These are phyloP conservation scores for Mallateleia sp. DNA, from an alignment of 2,888 invertebrate species.

Conservation along the genomic window DNA sequence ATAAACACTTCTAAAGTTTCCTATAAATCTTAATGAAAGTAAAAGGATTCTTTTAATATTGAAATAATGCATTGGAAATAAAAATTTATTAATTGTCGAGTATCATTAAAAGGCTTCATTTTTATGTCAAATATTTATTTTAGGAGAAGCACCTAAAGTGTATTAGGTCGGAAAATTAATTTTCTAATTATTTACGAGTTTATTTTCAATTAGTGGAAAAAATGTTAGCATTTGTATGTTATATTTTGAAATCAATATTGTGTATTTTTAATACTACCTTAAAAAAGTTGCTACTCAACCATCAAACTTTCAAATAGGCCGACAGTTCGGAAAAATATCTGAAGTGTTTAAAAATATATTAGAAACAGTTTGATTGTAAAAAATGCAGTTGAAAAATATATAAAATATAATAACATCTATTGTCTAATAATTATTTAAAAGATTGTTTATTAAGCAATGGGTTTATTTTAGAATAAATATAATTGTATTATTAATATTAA, in stretches of 20 bases:
- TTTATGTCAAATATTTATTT: slow-evolving; percentile 34
- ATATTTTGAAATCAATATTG: neutral
- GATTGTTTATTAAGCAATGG: no score
- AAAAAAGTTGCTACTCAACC: neutral
- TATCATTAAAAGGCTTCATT: slow-evolving; percentile 20
- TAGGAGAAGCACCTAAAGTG: neutral
- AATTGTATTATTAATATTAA: no score
- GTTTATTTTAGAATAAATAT: no score
- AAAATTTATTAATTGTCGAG: slow-evolving; percentile 16
- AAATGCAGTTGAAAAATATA: no score
- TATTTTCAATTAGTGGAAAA: neutral
- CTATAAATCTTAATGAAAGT: no score
- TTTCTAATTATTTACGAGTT: neutral
- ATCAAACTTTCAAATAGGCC: neutral
- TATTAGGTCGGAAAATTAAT: no score
- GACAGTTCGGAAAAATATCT: no score
- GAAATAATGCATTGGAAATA: slow-evolving; percentile 3
- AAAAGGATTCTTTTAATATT: neutral
- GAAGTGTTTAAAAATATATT: no score
- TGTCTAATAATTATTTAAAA: no score
- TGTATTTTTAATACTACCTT: neutral
- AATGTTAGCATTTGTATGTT: neutral
- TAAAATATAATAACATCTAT: no score
- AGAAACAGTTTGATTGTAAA: no score
- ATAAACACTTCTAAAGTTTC: no score